Conservation (phyloP, 2,888 invertebrate species). For the Noctua fimbriata region DNA sequence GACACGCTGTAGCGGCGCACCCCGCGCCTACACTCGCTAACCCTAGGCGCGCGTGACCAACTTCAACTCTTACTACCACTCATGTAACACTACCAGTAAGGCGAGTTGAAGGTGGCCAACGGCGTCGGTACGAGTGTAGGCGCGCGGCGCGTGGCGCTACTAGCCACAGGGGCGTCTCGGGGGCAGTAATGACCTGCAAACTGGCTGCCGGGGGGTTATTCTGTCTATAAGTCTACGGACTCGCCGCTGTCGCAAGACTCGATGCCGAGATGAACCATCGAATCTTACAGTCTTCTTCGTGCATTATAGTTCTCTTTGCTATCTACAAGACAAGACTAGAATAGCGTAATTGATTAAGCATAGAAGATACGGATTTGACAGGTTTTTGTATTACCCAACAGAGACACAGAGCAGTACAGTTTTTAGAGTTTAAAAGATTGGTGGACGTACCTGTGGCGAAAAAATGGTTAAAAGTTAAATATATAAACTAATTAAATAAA, state of each 20-base stretch:
- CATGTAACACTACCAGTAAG: slow-evolving; percentile 9
- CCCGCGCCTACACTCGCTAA: slow-evolving; percentile 75
- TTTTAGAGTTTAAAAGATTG: slow-evolving; percentile 72
- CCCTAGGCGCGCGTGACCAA: slow-evolving; percentile 57
- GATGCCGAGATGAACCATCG: slow-evolving; percentile 75
- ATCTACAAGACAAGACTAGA: slow-evolving; percentile 69
- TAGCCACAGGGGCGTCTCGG: slow-evolving; percentile 84
- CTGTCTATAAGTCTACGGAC: slow-evolving; percentile 85
- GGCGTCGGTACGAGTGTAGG: slow-evolving; percentile 72
- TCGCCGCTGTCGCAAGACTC: slow-evolving; percentile 82
- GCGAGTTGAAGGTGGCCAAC: slow-evolving; percentile 67
- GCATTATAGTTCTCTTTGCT: slow-evolving; percentile 65
- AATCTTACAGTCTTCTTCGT: slow-evolving; percentile 75
- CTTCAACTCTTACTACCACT: slow-evolving; percentile 47
- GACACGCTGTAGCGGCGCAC: slow-evolving; percentile 87
- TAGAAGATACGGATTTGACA: slow-evolving; percentile 73
- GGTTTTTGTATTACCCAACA: slow-evolving; percentile 70
- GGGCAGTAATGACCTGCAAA: slow-evolving; percentile 88
- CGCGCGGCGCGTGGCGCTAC: slow-evolving; percentile 80
- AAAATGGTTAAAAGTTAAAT: slow-evolving; percentile 77
- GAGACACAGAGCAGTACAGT: slow-evolving; percentile 73
- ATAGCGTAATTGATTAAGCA: slow-evolving; percentile 68
- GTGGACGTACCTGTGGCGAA: slow-evolving; percentile 85
- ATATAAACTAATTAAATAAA: slow-evolving; percentile 61
- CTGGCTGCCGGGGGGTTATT: slow-evolving; percentile 90